phyloP scores from a whole-genome alignment of 2,888 invertebrate genomes.

The Calephelis perditalis region DNA sequence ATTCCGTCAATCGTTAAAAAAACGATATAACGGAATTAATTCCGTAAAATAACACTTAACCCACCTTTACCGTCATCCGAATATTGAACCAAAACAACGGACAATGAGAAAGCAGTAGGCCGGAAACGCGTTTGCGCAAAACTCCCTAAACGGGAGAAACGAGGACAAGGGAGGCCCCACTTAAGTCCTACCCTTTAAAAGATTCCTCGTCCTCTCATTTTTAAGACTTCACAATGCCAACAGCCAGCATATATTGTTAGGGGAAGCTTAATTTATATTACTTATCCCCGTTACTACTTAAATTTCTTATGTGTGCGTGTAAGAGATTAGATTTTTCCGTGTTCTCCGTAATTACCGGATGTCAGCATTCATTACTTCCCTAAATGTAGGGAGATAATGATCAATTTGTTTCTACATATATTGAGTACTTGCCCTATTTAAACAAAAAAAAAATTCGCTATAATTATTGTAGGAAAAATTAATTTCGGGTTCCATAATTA shows the following conservation, averaged over 20 bases:
- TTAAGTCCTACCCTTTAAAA: slow-evolving; percentile 77
- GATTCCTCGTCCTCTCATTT: slow-evolving; percentile 76
- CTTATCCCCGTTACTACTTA: slow-evolving; percentile 38
- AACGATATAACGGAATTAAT: slow-evolving; percentile 40
- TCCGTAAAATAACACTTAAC: slow-evolving; percentile 60
- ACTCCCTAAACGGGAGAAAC: slow-evolving; percentile 44
- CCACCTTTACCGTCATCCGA: slow-evolving; percentile 61
- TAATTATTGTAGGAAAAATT: too few species aligned
- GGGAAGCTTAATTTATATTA: slow-evolving; percentile 64
- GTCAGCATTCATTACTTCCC: slow-evolving; percentile 36
- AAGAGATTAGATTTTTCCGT: slow-evolving; percentile 72
- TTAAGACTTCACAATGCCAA: slow-evolving; percentile 77
- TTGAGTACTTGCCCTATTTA: not conserved
- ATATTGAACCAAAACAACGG: slow-evolving; percentile 72
- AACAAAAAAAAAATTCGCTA: too few species aligned
- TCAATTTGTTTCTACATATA: slow-evolving; percentile 8
- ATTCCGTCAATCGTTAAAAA: slow-evolving; percentile 21
- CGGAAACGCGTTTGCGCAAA: slow-evolving; percentile 67
- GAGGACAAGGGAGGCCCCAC: slow-evolving; percentile 52
- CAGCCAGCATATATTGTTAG: slow-evolving; percentile 57
- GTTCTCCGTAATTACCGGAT: slow-evolving; percentile 62
- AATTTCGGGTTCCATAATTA: too few species aligned
- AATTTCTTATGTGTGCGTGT: slow-evolving; percentile 41
- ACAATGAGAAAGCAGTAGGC: slow-evolving; percentile 67
- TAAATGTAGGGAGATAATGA: slow-evolving; percentile 52